Evolutionary conservation across 2,113 vertebrate species (phyloP).

Genomic region (Sturnira hondurensis): DNA sequence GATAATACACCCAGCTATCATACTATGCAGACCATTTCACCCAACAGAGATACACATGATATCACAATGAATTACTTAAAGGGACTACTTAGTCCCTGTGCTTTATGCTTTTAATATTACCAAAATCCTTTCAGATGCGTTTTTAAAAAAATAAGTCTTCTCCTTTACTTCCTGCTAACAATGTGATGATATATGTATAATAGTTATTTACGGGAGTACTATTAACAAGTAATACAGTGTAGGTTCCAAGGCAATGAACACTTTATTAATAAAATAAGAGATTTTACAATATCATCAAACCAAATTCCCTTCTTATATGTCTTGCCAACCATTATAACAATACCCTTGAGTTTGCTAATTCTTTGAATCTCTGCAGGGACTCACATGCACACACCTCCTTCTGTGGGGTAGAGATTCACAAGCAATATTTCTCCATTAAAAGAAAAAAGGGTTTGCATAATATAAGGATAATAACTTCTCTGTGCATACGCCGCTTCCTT

Average conservation of each 20-base stretch:
- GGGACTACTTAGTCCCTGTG: background rate
- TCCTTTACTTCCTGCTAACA: constrained; percentile 41
- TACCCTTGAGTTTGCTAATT: constrained; percentile 15
- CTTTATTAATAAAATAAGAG: constrained; percentile 59
- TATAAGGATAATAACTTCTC: background rate
- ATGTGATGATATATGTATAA: constrained; percentile 50
- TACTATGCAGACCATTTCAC: background rate
- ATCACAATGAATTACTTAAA: constrained; percentile 18
- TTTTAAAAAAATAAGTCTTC: constrained; percentile 48
- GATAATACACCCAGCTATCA: background rate
- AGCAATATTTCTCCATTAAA: background rate
- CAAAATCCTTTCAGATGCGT: constrained; percentile 13
- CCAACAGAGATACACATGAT: background rate
- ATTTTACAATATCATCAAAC: background rate
- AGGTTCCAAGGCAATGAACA: constrained; percentile 49
- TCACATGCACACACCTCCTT: background rate
- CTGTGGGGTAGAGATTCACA: background rate
- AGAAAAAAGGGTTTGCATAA: background rate
- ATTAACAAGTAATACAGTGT: constrained; percentile 41
- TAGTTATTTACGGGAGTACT: background rate
- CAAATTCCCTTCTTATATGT: background rate
- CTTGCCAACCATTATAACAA: background rate
- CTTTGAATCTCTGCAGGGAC: background rate
- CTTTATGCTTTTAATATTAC: constrained; percentile 63
- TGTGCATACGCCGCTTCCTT: background rate